A percentile compares a stretch with the other conserved stretches of the same genome.
phyloP scores from a whole-genome alignment of 2,113 vertebrate genomes.

The Sturnira hondurensis region DNA sequence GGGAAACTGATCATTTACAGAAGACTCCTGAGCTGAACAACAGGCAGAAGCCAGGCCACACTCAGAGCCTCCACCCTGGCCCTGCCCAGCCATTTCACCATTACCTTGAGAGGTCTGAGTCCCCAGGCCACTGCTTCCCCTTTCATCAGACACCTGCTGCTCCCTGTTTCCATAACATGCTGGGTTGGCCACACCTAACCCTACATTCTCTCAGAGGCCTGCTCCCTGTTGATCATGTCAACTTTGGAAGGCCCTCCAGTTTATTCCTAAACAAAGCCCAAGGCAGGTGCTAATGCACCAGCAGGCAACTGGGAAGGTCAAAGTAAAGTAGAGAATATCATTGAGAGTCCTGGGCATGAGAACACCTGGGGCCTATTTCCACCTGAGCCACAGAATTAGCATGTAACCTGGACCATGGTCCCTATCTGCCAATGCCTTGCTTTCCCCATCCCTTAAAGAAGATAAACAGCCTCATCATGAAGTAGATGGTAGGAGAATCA shows the following conservation, averaged over 20 bases:
- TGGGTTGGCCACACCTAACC: neutral
- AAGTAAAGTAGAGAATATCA: neutral
- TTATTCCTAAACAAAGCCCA: conserved; percentile 51
- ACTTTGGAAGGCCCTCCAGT: neutral
- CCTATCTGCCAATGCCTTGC: neutral
- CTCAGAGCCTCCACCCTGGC: neutral
- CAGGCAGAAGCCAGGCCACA: neutral
- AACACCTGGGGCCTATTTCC: neutral
- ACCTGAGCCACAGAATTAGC: neutral
- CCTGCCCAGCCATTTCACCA: neutral
- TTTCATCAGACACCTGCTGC: neutral
- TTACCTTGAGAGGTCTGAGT: neutral
- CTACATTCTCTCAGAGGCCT: neutral
- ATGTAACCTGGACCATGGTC: neutral
- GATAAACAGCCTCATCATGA: neutral
- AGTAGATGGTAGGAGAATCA: neutral
- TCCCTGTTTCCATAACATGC: conserved; percentile 49
- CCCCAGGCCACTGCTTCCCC: neutral
- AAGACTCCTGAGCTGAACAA: neutral
- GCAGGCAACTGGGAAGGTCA: neutral
- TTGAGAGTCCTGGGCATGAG: neutral
- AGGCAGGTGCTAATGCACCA: conserved; percentile 12
- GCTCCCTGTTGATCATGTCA: conserved; percentile 39
- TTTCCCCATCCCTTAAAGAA: neutral
- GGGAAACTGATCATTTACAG: neutral